Base-by-base conservation (phyloP, 2,888 invertebrate species). In the Eupithecia pulchellata region DNA sequence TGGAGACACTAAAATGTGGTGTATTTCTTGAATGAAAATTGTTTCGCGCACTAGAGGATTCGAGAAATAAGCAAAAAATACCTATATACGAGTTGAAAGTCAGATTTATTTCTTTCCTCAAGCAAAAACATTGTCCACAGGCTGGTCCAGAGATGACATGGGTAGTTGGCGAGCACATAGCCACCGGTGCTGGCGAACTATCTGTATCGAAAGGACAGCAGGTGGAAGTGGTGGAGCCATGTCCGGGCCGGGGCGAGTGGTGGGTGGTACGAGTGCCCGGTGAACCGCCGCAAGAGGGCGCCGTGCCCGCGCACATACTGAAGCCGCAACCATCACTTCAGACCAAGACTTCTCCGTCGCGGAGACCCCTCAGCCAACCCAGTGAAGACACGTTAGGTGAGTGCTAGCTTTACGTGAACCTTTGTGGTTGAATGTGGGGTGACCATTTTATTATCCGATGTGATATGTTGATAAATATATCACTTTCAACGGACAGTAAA, bases 191-290 rank as follows among this genome's bases (percentile, higher is more conserved):
- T 62, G 96, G 97, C 69, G 98, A 99, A 90, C 91, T 99, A 81
- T 96, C 96, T 67, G 98, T 99, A 60, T 95, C 95, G 76, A 98
- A 98, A 89, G 99, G 99, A 30, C 98, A 98, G 92, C 98, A 98
- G 91, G 98, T 99, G 75, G 99, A 99, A 88, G 97, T 99, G 77
- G 94, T 99, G 78, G 98, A 99, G 88, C 95, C 96, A 75, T 96
- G 96, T 84, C 92, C 95, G 73, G 93, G 95, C 80, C 92, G 96
- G 82, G 93, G 96, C 72, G 96, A 97, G 82, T 97, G 95, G 93
- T 97, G 97, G 95, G 88, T 97, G 84, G 97, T 97, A 76, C 95
- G 97, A 69, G 95, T 96, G 61, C 91, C 93, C 4, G 92, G 92
- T 80, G 89, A 95, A 89, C 96, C 95, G 68, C 95, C 96, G 61